Base-by-base conservation (phyloP, 2,113 vertebrate genomes). In the Hydrolagus affinis region DNA sequence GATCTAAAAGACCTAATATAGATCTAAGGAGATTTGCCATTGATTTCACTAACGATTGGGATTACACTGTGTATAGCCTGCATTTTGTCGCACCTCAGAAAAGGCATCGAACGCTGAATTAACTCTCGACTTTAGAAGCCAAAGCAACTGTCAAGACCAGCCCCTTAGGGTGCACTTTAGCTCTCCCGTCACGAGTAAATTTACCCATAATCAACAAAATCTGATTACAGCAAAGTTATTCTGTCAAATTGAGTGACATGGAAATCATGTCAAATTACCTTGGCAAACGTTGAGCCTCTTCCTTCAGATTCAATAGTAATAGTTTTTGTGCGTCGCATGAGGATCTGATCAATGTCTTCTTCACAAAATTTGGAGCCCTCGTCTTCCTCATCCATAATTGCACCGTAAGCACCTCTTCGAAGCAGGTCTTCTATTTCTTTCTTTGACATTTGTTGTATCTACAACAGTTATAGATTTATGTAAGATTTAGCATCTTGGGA, bases 301-400 rank as follows among this genome's bases (percentile, higher is more conserved):
- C 98, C 98, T 90, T 99, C 98, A 0, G 98, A 98, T 87, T 99
- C 98, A 72, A 99, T 99, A 0, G 96, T 99, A 89, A 99, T 99
- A 4, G 98, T 99, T 93, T 98, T 98, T 80, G 98, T 99, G 19
- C 98, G 94, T 78, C 98, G 94, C 85, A 98, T 96, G 87, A 99
- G 91, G 86, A 99, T 99, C 90, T 99, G 98, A 91, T 99, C 98
- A 0, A 99, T 99, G 87, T 99, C 98, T 77, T 99, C 98, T 87
- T 99, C 98, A 86, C 98, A 99, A 90, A 99, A 99, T 87, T 99
- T 99, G 85, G 97, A 96, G n/a, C 98, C 97, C 88, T 99, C 98
- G 32, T 99, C 98, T 89, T 98, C 97, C 83, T 99, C 98, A 68
- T 98, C 98, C 98, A 99, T 99, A 87, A 99, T 97, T 86, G 98